phyloP scores from a whole-genome alignment of 2,113 vertebrate species.

The Pipra filicauda region DNA sequence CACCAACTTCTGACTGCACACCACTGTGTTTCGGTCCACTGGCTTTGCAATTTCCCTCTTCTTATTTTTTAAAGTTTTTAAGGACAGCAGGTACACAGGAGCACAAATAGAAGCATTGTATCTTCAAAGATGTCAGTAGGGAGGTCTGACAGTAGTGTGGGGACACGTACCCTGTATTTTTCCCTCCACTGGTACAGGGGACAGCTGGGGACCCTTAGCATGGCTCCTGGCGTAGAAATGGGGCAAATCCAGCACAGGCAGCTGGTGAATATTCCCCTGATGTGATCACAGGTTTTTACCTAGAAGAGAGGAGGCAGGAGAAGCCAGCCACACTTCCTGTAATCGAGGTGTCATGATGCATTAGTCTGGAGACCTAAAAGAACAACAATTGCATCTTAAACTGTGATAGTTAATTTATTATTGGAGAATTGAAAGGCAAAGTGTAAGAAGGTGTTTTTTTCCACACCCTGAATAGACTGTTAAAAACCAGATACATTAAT shows the following conservation, averaged over 20 bases:
- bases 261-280: not conserved
- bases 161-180: rapidly evolving
- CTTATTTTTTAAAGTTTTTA: not conserved
- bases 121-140: rapidly evolving
- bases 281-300: not conserved
- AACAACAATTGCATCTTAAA: constrained; percentile 36
- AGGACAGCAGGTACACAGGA: not conserved
- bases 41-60: not conserved
- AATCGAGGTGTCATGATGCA: not conserved
- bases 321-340: not conserved
- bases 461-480: not conserved
- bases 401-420: constrained; percentile 52
- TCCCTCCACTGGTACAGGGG: rapidly evolving
- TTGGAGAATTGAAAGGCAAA: constrained; percentile 30
- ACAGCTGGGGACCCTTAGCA: rapidly evolving
- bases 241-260: not conserved
- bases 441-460: not conserved
- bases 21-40: rapidly evolving
- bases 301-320: not conserved
- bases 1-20: rapidly evolving
- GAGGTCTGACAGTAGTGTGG: not conserved
- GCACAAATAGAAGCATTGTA: rapidly evolving
- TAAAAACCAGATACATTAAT: constrained; percentile 7
- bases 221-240: rapidly evolving
- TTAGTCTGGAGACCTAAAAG: constrained; percentile 28